Percentiles rank a stretch among this genome's conserved stretches.
phyloP scores from a whole-genome alignment of 2,888 invertebrate species.

The Zootermopsis nevadensis region DNA sequence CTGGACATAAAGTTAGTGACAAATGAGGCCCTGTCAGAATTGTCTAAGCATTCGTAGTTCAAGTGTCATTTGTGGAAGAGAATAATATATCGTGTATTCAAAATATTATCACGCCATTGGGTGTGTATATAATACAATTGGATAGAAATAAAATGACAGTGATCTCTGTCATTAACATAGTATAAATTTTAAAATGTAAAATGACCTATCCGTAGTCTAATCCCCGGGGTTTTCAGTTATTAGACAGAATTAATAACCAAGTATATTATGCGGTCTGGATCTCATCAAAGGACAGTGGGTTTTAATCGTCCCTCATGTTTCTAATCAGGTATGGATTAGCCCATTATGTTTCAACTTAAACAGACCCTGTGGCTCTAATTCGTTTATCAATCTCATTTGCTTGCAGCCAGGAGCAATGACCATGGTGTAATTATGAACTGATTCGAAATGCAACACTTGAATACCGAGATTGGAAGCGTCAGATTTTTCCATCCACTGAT shows the following conservation, averaged over 20 bases:
- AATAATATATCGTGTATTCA: no score
- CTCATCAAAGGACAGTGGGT: neutral
- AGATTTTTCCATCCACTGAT: no score
- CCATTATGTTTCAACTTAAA: neutral
- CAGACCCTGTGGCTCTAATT: neutral
- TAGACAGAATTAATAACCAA: neutral
- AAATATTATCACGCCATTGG: no score
- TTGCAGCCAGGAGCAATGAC: neutral
- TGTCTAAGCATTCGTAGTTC: no score
- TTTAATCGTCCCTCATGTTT: neutral
- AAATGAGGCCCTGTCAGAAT: no score
- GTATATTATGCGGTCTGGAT: neutral
- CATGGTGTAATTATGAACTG: no score
- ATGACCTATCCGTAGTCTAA: neutral
- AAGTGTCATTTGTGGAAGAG: no score
- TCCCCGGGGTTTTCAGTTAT: slow-evolving; percentile 1
- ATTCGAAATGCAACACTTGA: no score
- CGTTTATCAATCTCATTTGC: neutral
- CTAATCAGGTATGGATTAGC: neutral
- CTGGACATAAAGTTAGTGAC: no score
- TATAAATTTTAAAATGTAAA: neutral
- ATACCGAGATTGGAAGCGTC: no score
- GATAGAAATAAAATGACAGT: neutral
- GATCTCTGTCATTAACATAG: neutral
- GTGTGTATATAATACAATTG: no score